Percentiles rank a stretch among this genome's conserved stretches.
These are phyloP conservation scores for Philaethria dido DNA, from an alignment of 2,888 invertebrate genomes.

Conservation along the genomic window DNA sequence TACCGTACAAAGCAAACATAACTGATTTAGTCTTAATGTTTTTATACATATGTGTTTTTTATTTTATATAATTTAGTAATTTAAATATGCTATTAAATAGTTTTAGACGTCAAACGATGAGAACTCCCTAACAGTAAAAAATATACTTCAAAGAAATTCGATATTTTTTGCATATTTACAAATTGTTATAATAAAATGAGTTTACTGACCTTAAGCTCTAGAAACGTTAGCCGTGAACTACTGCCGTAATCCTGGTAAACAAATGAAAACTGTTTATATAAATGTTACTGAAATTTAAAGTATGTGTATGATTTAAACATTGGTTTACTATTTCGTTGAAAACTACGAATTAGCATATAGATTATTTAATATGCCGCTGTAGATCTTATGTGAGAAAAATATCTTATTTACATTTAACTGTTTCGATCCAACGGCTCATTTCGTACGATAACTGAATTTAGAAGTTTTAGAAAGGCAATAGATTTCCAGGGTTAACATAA, in stretches of 20 bases:
- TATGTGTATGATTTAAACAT: neutral
- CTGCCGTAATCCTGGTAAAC: constrained; percentile 68
- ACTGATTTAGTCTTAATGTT: constrained; percentile 21
- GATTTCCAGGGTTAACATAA: constrained; percentile 32
- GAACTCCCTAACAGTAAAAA: neutral
- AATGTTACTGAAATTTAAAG: constrained; percentile 36
- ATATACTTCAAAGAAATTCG: no score
- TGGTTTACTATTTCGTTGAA: constrained; percentile 13
- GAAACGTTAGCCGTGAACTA: constrained; percentile 66
- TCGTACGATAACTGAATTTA: constrained; percentile 63
- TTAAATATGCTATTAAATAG: no score
- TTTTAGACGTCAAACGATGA: neutral
- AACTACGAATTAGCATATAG: constrained; percentile 21
- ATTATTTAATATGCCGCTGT: constrained; percentile 41
- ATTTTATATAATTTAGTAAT: neutral
- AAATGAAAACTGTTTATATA: constrained; percentile 56
- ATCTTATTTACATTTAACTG: constrained; percentile 68
- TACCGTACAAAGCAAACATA: constrained; percentile 36
- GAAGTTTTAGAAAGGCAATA: constrained; percentile 53
- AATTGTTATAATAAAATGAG: constrained; percentile 72
- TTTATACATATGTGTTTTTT: constrained; percentile 39
- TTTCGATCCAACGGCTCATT: constrained; percentile 54
- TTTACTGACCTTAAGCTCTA: constrained; percentile 76
- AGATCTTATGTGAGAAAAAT: constrained; percentile 48
- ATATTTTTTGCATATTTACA: constrained; percentile 56